Base-by-base conservation (phyloP, 2,888 invertebrate species). In the Parnassius mnemosyne region DNA sequence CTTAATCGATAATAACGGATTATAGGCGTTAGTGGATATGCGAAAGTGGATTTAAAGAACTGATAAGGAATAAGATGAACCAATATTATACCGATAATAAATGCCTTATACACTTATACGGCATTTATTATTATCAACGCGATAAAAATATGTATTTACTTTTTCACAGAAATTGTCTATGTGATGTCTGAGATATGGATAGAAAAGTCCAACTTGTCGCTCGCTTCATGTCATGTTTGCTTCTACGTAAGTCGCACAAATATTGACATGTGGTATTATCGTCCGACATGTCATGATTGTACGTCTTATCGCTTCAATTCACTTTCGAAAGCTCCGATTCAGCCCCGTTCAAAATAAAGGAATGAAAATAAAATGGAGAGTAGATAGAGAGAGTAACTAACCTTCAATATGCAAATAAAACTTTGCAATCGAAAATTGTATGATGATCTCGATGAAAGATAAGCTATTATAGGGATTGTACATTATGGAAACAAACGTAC, bases 251-350 rank as follows among this genome's bases (percentile, higher is more conserved):
- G 60, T 65, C 61, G 65, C 69, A 74, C 74, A 78, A 84, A 84
- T 82, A 79, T 84, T 84, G 78, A 76, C 78, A 65, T 60, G 16
- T 57, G 34, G 57, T 61, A 71, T 79, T 79, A 81, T 81, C 75
- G 64, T 65, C 49, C 61, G 68, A 64, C 69, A 68, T 65, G 67
- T 68, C 68, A 59, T 57, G 16, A n/a, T 57, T 68, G 65, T 59
- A 51, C 56, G 58, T 60, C 66, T 66, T 70, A 68, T 68, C 49
- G 56, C 69, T 68, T 70, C 68, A 66, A 63, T 67, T 67, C 68
- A 64, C 49, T 54, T 25, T 54, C 13, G 42, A 54, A 43, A 0
- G 11, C 13, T 44, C 44, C 12, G 25, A 25, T 16, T 16, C 16
- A 16, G 16, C 16, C 1, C 16, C 16, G 16, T 16, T 25, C 25